Percentiles rank a stretch among this genome's conserved stretches.
Evolutionary conservation across 1,140 invertebrate species (phyloP).

Genomic region (Sesamia nonagrioides): DNA sequence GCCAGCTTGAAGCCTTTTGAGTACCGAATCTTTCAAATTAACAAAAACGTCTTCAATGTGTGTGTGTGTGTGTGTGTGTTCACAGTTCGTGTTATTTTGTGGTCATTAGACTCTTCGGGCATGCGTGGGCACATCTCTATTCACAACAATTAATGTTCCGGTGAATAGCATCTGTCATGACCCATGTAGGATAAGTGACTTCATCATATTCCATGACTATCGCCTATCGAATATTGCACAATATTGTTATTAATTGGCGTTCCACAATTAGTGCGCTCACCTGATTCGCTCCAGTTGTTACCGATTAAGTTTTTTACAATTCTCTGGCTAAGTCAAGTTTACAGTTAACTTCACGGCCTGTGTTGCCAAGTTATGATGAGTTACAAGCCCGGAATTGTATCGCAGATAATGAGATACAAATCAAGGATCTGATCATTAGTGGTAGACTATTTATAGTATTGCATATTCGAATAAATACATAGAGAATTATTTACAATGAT

Average conservation of each 20-base stretch:
- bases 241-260: conserved; percentile 79
- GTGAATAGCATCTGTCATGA: conserved; percentile 43
- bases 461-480: conserved; percentile 11
- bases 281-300: conserved; percentile 85
- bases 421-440: conserved; percentile 11
- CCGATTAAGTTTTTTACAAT: conserved; percentile 82
- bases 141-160: conserved; percentile 49
- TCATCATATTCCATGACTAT: conserved; percentile 65
- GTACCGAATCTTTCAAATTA: not conserved
- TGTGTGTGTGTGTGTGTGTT: not conserved
- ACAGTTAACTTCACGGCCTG: conserved; percentile 75
- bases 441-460: not conserved
- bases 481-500: no score
- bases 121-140: conserved; percentile 49
- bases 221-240: conserved; percentile 78
- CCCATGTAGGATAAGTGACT: conserved; percentile 50
- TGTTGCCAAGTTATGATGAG: conserved; percentile 78
- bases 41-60: not conserved
- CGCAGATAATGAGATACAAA: conserved; percentile 30
- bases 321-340: conserved; percentile 75
- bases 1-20: not conserved
- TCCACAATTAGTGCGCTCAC: conserved; percentile 76
- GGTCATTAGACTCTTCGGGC: conserved; percentile 23
- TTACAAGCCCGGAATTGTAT: conserved; percentile 20
- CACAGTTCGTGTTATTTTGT: conserved; percentile 28